Percentiles rank a stretch among this genome's conserved stretches.
Conservation (phyloP, 2,888 invertebrate genomes). For the Deroplatys truncata region DNA sequence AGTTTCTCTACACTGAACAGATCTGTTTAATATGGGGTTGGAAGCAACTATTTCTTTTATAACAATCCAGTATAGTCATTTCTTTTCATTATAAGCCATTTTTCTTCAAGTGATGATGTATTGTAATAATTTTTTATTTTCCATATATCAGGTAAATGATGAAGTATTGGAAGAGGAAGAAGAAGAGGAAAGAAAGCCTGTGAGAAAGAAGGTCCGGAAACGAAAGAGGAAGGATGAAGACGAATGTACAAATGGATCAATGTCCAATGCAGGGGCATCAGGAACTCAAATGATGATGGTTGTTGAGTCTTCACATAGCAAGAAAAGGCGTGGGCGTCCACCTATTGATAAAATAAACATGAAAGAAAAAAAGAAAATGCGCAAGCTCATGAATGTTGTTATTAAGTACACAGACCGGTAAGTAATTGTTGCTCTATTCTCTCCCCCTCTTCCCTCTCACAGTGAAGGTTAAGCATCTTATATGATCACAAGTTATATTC, state of each 20-base stretch:
- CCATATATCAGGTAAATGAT: slow-evolving; percentile 30
- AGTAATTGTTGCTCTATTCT: slow-evolving; percentile 15
- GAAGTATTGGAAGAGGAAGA: slow-evolving; percentile 35
- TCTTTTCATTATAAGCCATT: no score
- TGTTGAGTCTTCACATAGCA: slow-evolving; percentile 22
- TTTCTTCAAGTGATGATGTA: no score
- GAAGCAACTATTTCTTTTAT: no score
- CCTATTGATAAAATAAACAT: slow-evolving; percentile 28
- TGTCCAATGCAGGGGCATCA: neutral
- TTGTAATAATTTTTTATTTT: no score
- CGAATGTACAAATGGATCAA: slow-evolving; percentile 30
- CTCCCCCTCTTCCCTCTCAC: neutral
- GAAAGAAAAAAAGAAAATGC: slow-evolving; percentile 42
- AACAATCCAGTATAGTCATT: no score
- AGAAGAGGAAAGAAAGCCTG: slow-evolving; percentile 34
- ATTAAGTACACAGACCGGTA: slow-evolving; percentile 49
- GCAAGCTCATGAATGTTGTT: slow-evolving; percentile 48
- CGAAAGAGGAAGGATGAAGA: slow-evolving; percentile 35
- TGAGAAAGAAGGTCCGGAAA: slow-evolving; percentile 33
- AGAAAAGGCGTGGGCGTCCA: slow-evolving; percentile 31
- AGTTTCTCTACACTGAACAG: no score
- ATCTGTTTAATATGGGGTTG: no score
- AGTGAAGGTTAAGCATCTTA: no score
- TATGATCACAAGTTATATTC: no score
- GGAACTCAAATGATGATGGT: neutral